A percentile compares a stretch with the other conserved stretches of the same genome.
Evolutionary conservation across 2,113 vertebrate species (phyloP).

Genomic region (Epinephelus lanceolatus): DNA sequence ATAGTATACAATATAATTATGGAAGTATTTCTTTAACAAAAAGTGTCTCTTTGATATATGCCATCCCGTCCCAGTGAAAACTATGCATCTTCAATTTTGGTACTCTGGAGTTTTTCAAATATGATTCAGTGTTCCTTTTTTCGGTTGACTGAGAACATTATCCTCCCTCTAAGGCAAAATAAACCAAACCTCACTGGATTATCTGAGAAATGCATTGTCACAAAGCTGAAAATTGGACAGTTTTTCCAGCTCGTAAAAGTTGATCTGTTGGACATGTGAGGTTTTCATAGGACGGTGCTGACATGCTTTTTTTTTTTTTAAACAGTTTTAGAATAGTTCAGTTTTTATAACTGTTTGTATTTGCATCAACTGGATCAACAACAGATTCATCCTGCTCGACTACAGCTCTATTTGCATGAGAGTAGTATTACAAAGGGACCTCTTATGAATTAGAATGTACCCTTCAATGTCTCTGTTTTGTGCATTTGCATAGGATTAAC

Average conservation of each 20-base stretch:
- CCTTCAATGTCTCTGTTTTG: too few species aligned
- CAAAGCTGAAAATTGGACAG: not conserved
- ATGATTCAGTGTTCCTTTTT: not conserved
- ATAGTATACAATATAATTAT: not conserved
- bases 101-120: not conserved
- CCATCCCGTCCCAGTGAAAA: not conserved
- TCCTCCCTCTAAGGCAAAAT: not conserved
- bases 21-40: not conserved
- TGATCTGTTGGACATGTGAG: not conserved
- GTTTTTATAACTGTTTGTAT: not conserved
- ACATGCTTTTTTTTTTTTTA: not conserved
- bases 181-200: not conserved
- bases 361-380: not conserved
- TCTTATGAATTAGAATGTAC: too few species aligned
- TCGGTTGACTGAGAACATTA: not conserved
- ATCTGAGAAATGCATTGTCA: not conserved
- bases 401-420: too few species aligned
- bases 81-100: not conserved
- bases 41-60: not conserved
- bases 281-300: not conserved
- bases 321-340: not conserved
- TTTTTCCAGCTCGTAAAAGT: conserved; percentile 14
- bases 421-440: too few species aligned
- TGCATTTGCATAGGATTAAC: too few species aligned
- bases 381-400: not conserved